These are phyloP conservation scores for Rhineura floridana DNA, from an alignment of 2,113 vertebrate species.

Conservation along the genomic window DNA sequence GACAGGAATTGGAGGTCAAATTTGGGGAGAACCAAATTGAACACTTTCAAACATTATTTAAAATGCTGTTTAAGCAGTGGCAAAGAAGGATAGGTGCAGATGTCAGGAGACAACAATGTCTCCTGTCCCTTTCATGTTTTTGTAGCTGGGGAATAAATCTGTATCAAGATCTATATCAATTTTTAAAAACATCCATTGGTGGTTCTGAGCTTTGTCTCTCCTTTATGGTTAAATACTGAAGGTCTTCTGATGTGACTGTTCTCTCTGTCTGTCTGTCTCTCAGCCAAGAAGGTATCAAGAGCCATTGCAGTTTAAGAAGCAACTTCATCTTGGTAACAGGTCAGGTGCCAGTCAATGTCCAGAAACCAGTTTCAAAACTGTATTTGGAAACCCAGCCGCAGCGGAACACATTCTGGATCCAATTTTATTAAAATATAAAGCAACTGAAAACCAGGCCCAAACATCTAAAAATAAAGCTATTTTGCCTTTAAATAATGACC, in stretches of 20 bases:
- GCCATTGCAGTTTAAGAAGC: conserved; percentile 34
- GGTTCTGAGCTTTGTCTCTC: conserved; percentile 17
- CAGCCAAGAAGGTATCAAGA: conserved; percentile 56
- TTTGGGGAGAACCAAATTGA: not conserved
- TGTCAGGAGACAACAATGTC: not conserved
- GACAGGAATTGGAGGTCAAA: not conserved
- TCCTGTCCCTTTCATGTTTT: not conserved
- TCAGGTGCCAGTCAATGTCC: conserved; percentile 5
- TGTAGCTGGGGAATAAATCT: not conserved
- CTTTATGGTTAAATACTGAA: not conserved
- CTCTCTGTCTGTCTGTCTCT: conserved; percentile 37
- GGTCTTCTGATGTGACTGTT: not conserved
- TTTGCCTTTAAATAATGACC: conserved; percentile 28
- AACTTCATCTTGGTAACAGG: conserved; percentile 47
- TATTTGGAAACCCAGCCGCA: conserved; percentile 9
- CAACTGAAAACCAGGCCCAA: conserved; percentile 32
- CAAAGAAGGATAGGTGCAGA: not conserved
- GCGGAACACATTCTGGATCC: conserved; percentile 31
- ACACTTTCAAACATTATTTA: not conserved
- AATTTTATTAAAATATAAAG: conserved; percentile 29
- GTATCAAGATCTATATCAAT: not conserved
- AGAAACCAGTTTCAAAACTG: conserved; percentile 42
- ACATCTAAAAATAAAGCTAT: conserved; percentile 30
- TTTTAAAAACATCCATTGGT: not conserved
- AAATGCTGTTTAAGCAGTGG: not conserved